Base-by-base conservation (phyloP, 2,113 vertebrate genomes). In the Crotalus viridis region DNA sequence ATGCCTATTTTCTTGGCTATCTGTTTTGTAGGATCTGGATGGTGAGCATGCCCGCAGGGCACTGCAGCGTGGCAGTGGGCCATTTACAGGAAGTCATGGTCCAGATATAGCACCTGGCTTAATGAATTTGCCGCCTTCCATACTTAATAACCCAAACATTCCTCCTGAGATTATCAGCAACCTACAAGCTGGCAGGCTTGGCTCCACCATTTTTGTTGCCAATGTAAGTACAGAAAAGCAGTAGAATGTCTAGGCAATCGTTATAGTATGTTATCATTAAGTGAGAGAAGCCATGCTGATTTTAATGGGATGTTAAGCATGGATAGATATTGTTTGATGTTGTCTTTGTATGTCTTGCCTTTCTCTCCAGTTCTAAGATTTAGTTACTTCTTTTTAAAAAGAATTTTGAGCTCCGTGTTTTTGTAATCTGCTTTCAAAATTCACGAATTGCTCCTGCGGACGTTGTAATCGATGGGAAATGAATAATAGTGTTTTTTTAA, bases 71-170 rank as follows among this genome's bases (percentile, higher is more conserved):
- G 98, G 96, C 8, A 98, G 98, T 94, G 98, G 98, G 81, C 98
- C 98, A 55, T 98, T 98, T 90, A 97, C 98, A 61, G 98, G 98
- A 91, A 98, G 98, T 88, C 98, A 99, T 56, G 98, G 98, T 74
- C 97, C 98, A 4, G 99, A 99, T 81, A 96, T 98, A n/a, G 98
- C 98, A 46, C 98, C 98, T 1, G 98, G 98, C 48, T 97, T 98
- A 94, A 98, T 99, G 97, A 99, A 98, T 97, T 94, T 99, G 55
- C 99, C 99, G 2, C 98, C 98, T 88, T 99, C 99, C 94, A 99
- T 99, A 94, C 96, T 98, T 93, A 99, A 99, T 97, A 99, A 99
- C 96, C 99, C 99, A 89, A 99, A 99, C 95, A 99, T 99, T 97
- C 99, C 99, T 95, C 98, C 98, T 61, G 99, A 99, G 33, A 98